Evolutionary conservation across 2,797 vertebrate genomes (phyloP).

Genomic region (Columba guinea): DNA sequence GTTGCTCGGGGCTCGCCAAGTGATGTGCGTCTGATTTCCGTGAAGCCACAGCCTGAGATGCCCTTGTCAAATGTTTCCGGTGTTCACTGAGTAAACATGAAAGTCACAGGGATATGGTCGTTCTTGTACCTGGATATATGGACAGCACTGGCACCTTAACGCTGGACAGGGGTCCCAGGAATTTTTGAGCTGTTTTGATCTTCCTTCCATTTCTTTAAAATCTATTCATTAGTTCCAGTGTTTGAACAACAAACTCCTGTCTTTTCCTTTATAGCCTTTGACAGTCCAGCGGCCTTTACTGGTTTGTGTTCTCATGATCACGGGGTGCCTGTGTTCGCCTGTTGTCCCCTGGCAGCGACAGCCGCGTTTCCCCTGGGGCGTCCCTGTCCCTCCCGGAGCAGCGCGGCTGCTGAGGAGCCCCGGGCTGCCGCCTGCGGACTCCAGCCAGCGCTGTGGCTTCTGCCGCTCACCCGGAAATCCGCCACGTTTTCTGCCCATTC

Average conservation of each 20-base stretch:
- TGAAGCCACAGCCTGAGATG: not conserved
- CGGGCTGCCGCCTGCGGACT: not conserved
- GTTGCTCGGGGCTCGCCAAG: not conserved
- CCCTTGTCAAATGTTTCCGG: not conserved
- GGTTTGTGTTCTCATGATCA: not conserved
- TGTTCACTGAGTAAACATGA: not conserved
- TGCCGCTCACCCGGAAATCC: not conserved
- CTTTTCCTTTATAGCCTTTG: not conserved
- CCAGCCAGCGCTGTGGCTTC: not conserved
- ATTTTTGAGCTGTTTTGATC: not conserved
- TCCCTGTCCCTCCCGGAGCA: too few relatives aligned
- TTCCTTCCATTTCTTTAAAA: not conserved
- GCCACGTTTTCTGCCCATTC: not conserved
- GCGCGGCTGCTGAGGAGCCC: too few relatives aligned
- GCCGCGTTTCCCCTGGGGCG: not conserved
- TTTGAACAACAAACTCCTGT: not conserved
- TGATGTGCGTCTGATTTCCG: not conserved
- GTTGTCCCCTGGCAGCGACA: not conserved
- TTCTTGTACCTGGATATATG: not conserved
- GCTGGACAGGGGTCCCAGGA: not conserved
- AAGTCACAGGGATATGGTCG: not conserved
- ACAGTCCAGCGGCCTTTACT: not conserved
- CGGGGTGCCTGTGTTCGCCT: not conserved
- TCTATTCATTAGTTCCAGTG: not conserved
- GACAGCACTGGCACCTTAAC: not conserved